A percentile compares a stretch with the other conserved stretches of the same genome.
Conservation (phyloP, 2,113 vertebrate genomes). For the Aspiorhynchus laticeps region DNA sequence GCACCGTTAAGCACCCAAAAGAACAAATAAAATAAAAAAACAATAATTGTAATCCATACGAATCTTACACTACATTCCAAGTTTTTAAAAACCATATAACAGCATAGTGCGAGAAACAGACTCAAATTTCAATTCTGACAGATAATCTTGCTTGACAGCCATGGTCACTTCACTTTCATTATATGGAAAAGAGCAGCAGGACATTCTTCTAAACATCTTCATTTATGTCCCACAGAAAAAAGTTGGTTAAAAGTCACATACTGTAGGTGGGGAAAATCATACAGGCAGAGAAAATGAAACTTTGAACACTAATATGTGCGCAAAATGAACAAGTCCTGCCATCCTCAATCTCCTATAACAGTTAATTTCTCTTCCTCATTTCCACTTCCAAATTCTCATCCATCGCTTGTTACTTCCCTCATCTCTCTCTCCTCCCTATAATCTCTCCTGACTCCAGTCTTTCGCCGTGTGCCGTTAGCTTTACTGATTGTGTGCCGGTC, state of each 20-base stretch:
- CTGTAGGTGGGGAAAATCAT: neutral
- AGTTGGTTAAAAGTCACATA: neutral
- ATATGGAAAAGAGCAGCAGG: neutral
- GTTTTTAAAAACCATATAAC: neutral
- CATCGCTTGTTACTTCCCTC: neutral
- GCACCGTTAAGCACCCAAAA: no score
- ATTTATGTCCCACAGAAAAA: neutral
- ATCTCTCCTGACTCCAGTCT: constrained; percentile 15
- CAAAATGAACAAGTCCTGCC: neutral
- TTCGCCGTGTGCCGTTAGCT: neutral
- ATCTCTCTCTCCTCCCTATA: constrained; percentile 12
- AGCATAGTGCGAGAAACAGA: neutral
- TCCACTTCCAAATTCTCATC: constrained; percentile 28
- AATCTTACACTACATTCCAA: neutral
- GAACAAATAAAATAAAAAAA: no score
- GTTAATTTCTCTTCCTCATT: neutral
- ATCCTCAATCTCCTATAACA: neutral
- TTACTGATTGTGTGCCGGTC: constrained; percentile 37
- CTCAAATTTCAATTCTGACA: neutral
- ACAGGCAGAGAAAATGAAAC: neutral
- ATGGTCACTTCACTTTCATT: neutral
- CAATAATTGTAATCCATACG: no score
- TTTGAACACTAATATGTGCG: neutral
- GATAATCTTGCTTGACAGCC: neutral
- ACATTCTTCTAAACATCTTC: neutral